phyloP scores from a whole-genome alignment of 1,140 invertebrate species.

The Hestina assimilis region DNA sequence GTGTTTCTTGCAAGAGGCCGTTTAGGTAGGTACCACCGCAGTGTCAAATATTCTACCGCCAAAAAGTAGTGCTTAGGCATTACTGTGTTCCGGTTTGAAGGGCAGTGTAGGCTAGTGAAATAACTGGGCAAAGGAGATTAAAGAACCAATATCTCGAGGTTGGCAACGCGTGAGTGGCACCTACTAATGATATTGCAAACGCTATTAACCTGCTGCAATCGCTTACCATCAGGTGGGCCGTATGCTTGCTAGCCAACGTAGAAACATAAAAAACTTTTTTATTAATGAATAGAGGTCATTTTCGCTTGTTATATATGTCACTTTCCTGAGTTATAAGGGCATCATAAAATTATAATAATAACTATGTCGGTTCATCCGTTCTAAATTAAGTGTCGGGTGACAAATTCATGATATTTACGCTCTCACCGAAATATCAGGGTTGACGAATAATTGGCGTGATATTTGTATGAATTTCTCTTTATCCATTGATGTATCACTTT shows the following conservation, averaged over 20 bases:
- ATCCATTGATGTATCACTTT: constrained; percentile 4
- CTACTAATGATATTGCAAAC: too few species aligned
- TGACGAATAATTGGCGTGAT: constrained; percentile 14
- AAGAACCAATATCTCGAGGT: too few species aligned
- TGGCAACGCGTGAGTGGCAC: too few species aligned
- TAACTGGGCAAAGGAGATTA: too few species aligned
- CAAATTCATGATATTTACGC: constrained; percentile 59
- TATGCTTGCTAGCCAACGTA: background rate
- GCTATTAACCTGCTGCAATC: too few species aligned
- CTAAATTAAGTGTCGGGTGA: constrained; percentile 50
- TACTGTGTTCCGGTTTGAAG: too few species aligned
- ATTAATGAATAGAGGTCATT: background rate
- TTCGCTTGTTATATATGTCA: constrained; percentile 8
- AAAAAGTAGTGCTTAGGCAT: too few species aligned
- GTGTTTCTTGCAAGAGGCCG: background rate
- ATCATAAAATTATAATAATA: constrained; percentile 53
- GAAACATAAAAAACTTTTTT: constrained; percentile 1
- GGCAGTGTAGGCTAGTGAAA: too few species aligned
- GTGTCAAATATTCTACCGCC: too few species aligned
- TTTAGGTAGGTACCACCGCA: too few species aligned
- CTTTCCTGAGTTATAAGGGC: constrained; percentile 15
- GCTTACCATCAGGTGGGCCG: too few species aligned
- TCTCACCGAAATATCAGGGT: constrained; percentile 38
- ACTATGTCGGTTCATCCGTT: constrained; percentile 39
- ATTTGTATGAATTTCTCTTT: constrained; percentile 7